These are phyloP conservation scores for Oscheius sp. DNA, from an alignment of 2,888 invertebrate genomes.

Conservation along the genomic window DNA sequence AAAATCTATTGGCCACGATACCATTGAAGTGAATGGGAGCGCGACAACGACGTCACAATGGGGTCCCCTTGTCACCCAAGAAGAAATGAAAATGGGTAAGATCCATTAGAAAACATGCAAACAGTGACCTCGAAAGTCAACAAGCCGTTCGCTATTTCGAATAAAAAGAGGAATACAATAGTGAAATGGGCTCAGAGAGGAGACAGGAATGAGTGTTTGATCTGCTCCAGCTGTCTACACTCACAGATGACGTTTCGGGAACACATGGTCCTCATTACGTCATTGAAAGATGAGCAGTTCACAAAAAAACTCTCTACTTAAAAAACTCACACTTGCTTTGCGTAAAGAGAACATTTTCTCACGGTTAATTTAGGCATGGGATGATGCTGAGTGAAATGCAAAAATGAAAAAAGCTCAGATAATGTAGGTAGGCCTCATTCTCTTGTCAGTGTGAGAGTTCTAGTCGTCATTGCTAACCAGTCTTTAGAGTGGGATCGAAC, in stretches of 20 bases:
- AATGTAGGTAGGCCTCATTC: conserved; percentile 16
- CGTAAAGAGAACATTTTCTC: background rate
- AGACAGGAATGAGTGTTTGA: no score
- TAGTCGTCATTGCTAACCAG: conserved; percentile 17
- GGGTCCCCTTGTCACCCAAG: no score
- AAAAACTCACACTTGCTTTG: background rate
- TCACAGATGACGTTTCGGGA: background rate
- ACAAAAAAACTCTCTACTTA: background rate
- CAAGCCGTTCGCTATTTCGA: no score
- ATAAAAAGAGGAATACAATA: background rate
- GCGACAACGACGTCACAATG: no score
- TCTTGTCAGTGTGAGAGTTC: conserved; percentile 13
- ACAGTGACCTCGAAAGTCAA: no score
- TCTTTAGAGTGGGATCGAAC: conserved; percentile 4
- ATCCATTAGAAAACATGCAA: no score
- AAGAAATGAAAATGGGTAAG: no score
- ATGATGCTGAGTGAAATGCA: background rate
- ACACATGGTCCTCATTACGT: conserved; percentile 8
- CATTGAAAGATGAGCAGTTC: conserved; percentile 10
- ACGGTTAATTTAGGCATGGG: background rate
- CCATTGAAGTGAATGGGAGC: no score
- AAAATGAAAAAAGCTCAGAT: conserved; percentile 23
- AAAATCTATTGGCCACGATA: no score
- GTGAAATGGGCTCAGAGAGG: background rate
- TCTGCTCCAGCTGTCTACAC: conserved; percentile 11